Evolutionary conservation across 2,113 vertebrate species (phyloP), one percentile per base, ranked within the genome.

Genomic region (Hymenochirus boettgeri): DNA sequence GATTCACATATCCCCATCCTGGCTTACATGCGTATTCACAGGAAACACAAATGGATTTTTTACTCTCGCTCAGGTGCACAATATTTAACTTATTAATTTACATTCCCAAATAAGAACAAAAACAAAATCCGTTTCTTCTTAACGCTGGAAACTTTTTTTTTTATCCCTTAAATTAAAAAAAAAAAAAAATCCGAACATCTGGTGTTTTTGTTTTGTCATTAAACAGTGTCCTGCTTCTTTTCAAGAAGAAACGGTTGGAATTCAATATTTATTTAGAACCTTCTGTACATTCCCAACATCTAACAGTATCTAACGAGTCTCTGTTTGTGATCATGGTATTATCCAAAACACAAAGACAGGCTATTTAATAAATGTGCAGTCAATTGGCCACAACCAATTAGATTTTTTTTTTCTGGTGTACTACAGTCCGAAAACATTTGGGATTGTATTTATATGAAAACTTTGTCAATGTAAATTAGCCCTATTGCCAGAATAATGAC

Each of bases 181-280:
- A 35, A 33, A 29, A 50, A 51, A 50, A 39, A 48, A 35, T 59
- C 4, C 2, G 55, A 67, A 67, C 64, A 66, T 58, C 46, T 59
- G 63, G 63, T 50, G 64, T 50, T 59, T 66, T 50, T 67, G 63
- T 66, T 67, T 24, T 51, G 57, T 55, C 12, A 39, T 46, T 58
- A 58, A n/a, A 50, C 59, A 67, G 56, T 22, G 55, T 18, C 46
- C 15, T 9, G n/a, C 26, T 35, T 45, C 52, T 65, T 59, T 53
- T 18, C 18, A 24, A 58, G 64, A 67, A 51, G 64, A 67, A 59
- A 31, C 31, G 3, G 29, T 59, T 52, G 21, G 25, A 58, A 42
- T 46, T 58, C 46, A 57, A 59, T 67, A 67, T 67, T 26, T 67
- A 59, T 67, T 59, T 58, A 67, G 58, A 55, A 51, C 64, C 64